Evolutionary conservation across 2,113 vertebrate species (phyloP).

Genomic region (Numida meleagris): DNA sequence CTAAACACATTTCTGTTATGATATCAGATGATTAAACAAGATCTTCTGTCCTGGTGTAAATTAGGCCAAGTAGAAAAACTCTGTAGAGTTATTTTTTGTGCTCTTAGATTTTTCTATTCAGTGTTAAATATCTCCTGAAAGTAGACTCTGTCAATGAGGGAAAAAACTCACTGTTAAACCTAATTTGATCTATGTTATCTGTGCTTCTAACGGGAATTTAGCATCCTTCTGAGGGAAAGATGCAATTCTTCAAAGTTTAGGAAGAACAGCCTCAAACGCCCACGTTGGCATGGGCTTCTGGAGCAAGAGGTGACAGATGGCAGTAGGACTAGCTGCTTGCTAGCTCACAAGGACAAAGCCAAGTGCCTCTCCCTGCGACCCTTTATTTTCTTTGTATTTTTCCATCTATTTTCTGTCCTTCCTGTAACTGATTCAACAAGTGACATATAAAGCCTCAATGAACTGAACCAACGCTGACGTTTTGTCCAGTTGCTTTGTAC

Average conservation of each 20-base stretch:
- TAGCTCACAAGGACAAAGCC: constrained; percentile 17
- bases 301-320: not conserved
- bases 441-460: not conserved
- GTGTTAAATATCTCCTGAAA: not conserved
- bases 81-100: not conserved
- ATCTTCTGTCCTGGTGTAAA: constrained; percentile 15
- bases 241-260: not conserved
- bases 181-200: not conserved
- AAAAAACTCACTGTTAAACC: not conserved
- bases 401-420: not conserved
- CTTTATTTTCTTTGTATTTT: not conserved
- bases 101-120: constrained; percentile 7
- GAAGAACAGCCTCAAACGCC: not conserved
- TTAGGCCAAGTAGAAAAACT: constrained; percentile 14
- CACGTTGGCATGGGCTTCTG: not conserved
- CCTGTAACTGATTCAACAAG: constrained; percentile 8
- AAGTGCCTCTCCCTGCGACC: not conserved
- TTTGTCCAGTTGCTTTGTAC: not conserved
- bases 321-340: not conserved
- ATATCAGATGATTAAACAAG: constrained; percentile 24
- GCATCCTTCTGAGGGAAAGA: not conserved
- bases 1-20: constrained; percentile 54
- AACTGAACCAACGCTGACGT: not conserved
- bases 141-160: not conserved
- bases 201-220: not conserved